A percentile compares a stretch with the other conserved stretches of the same genome.
phyloP scores from a whole-genome alignment of 2,888 invertebrate genomes.

The Chrysopilus asiliformis region DNA sequence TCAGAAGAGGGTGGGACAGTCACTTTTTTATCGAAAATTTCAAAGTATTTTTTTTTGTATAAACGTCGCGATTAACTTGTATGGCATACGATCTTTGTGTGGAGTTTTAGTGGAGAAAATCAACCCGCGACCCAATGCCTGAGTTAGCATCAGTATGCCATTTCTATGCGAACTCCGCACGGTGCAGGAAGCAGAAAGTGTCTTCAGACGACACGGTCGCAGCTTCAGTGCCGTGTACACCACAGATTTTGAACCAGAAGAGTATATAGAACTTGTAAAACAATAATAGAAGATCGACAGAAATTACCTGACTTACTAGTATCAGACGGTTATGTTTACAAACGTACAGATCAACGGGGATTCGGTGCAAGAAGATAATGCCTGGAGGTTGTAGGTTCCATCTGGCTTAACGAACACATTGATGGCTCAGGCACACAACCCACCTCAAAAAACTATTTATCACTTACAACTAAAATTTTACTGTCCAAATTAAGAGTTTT shows the following conservation, averaged over 20 bases:
- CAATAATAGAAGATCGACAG: constrained; percentile 1
- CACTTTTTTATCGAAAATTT: too few relatives aligned
- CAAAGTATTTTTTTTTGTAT: too few relatives aligned
- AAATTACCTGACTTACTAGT: constrained; percentile 11
- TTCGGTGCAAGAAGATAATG: constrained; percentile 3
- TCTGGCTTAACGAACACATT: constrained; percentile 2
- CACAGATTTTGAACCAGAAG: constrained; percentile 5
- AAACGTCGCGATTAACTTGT: too few relatives aligned
- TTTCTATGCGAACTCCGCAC: too few relatives aligned
- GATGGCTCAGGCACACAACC: constrained; percentile 6
- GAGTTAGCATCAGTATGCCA: too few relatives aligned
- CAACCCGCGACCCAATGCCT: too few relatives aligned
- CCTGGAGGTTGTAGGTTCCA: constrained; percentile 16
- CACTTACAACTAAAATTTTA: constrained; percentile 7
- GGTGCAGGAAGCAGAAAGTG: too few relatives aligned
- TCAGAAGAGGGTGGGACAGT: too few relatives aligned
- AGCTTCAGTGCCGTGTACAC: too few relatives aligned
- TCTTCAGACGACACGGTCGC: too few relatives aligned
- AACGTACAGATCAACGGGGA: constrained; percentile 6
- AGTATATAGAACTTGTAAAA: constrained; percentile 2
- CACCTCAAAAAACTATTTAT: constrained; percentile 5
- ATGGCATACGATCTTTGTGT: too few relatives aligned
- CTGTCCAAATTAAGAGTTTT: constrained; percentile 8
- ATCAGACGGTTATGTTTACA: constrained; percentile 9
- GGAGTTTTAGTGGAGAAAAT: too few relatives aligned